These are phyloP conservation scores for Morone chrysops DNA, from an alignment of 2,113 vertebrate genomes.

Conservation along the genomic window DNA sequence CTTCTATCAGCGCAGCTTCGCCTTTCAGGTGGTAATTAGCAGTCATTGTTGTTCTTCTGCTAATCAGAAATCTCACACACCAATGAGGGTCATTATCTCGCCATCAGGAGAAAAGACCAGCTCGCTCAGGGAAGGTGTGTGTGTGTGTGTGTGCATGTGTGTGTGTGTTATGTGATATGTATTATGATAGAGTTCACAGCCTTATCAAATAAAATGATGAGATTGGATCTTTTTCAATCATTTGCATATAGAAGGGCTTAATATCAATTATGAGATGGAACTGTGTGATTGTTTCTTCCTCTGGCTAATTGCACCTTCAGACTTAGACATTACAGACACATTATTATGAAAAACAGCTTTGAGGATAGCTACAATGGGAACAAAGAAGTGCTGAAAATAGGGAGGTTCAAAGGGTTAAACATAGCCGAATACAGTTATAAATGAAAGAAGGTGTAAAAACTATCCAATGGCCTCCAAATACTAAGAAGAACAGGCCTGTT, in stretches of 20 bases:
- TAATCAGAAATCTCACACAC: conserved; percentile 81
- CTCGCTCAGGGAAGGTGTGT: conserved; percentile 31
- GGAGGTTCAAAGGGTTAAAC: conserved; percentile 49
- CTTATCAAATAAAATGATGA: conserved; percentile 50
- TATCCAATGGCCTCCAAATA: conserved; percentile 26
- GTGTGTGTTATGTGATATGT: conserved; percentile 46
- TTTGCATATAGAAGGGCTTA: conserved; percentile 67
- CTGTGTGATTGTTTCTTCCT: conserved; percentile 59
- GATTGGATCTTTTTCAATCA: conserved; percentile 73
- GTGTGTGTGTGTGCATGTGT: conserved; percentile 12
- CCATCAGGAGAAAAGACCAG: conserved; percentile 70
- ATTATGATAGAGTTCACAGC: conserved; percentile 59
- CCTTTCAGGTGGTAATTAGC: conserved; percentile 84
- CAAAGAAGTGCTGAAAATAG: conserved; percentile 11
- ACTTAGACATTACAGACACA: background rate
- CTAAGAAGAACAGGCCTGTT: background rate
- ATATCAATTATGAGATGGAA: conserved; percentile 74
- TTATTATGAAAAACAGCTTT: conserved; percentile 13
- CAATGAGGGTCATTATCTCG: conserved; percentile 78
- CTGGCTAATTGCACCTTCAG: conserved; percentile 64
- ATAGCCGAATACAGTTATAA: conserved; percentile 1
- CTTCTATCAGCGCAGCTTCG: conserved; percentile 71
- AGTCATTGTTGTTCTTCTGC: conserved; percentile 78
- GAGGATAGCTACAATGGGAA: conserved; percentile 23
- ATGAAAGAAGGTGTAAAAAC: background rate